Evolutionary conservation across 2,113 vertebrate genomes (phyloP).

Genomic region (Dicerorhinus sumatrensis): DNA sequence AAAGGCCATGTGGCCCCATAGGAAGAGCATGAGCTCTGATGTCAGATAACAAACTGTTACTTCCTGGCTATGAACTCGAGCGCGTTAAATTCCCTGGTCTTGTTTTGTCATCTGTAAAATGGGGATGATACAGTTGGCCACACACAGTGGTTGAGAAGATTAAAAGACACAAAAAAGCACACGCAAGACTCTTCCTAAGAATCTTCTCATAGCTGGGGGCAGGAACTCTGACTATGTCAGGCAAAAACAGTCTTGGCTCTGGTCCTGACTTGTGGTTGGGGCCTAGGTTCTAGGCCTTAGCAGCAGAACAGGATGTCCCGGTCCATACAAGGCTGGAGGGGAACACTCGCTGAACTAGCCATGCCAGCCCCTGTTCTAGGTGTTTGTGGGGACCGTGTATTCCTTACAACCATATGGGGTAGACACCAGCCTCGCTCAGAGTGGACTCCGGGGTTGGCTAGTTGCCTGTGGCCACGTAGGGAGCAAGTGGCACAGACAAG

Average conservation of each 20-base stretch:
- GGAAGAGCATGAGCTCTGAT: not conserved
- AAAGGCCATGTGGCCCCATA: accelerated
- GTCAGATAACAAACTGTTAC: no score
- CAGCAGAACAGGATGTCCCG: not conserved
- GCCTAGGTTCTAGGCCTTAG: not conserved
- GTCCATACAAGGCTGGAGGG: not conserved
- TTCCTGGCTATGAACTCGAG: not conserved
- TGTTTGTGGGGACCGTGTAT: accelerated
- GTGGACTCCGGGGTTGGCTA: accelerated
- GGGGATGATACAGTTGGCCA: not conserved
- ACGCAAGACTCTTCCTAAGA: accelerated
- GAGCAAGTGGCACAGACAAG: accelerated
- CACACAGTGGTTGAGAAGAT: not conserved
- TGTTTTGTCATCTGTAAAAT: not conserved
- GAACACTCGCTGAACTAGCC: accelerated
- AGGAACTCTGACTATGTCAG: accelerated
- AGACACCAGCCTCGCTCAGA: not conserved
- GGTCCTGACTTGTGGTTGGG: not conserved
- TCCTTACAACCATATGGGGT: accelerated
- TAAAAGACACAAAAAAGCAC: not conserved
- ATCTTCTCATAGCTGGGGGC: accelerated
- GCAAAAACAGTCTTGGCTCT: not conserved
- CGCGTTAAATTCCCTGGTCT: not conserved
- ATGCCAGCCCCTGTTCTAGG: not conserved
- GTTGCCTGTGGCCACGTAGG: accelerated